A percentile compares a stretch with the other conserved stretches of the same genome.
These are phyloP conservation scores for Caenorhabditis latens DNA, from an alignment of 1,140 invertebrate genomes.

Conservation along the genomic window DNA sequence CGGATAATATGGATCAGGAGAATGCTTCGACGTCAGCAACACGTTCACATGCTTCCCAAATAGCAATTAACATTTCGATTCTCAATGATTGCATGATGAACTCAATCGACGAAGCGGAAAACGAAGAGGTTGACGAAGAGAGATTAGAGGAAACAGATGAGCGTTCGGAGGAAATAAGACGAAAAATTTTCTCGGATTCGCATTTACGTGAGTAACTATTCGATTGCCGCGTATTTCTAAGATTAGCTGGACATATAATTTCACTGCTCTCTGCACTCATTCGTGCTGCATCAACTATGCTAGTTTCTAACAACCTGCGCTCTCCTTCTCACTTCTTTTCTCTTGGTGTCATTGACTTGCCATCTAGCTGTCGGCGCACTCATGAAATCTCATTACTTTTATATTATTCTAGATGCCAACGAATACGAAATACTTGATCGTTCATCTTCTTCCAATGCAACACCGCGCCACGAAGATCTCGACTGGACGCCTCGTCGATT, in stretches of 20 bases:
- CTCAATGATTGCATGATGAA: slow-evolving; percentile 51
- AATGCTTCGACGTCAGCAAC: not conserved
- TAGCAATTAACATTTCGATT: slow-evolving; percentile 46
- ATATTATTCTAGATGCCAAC: slow-evolving; percentile 15
- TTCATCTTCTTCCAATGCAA: slow-evolving; percentile 8
- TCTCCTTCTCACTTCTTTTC: not conserved
- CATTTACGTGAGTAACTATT: slow-evolving; percentile 28
- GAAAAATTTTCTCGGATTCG: not conserved
- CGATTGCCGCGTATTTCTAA: no score
- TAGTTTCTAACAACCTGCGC: not conserved
- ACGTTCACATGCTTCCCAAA: slow-evolving; percentile 15
- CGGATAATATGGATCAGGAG: not conserved
- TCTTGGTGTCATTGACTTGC: not conserved
- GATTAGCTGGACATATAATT: not conserved
- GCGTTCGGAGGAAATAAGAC: not conserved
- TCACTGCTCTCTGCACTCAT: not conserved
- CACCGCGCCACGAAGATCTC: slow-evolving; percentile 31
- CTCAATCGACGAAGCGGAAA: slow-evolving; percentile 15
- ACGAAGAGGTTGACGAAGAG: not conserved
- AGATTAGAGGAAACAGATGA: not conserved
- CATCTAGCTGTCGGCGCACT: not conserved
- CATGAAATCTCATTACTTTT: not conserved
- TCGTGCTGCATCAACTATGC: not conserved
- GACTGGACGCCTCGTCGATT: slow-evolving; percentile 30
- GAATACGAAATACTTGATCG: slow-evolving; percentile 42